Evolutionary conservation across 2,888 invertebrate species (phyloP).

Genomic region (Blastobasis adustella): DNA sequence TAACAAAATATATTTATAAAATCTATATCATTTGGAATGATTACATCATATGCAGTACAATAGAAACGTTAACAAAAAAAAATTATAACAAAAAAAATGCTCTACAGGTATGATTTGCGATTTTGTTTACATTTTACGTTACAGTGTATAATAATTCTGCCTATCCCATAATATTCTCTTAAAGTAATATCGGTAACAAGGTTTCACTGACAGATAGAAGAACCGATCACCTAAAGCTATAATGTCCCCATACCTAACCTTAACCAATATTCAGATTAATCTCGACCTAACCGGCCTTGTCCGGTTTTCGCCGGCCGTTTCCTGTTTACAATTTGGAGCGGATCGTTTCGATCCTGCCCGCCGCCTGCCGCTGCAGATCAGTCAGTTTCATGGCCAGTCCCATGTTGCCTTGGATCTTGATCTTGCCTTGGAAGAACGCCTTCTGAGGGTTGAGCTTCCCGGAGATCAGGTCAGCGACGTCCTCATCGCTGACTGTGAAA

Average conservation of each 20-base stretch:
- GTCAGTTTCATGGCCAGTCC: conserved; percentile 95
- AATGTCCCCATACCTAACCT: conserved; percentile 42
- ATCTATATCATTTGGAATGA: conserved; percentile 47
- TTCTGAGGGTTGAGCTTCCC: conserved; percentile 96
- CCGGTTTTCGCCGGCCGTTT: conserved; percentile 14
- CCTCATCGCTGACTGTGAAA: conserved; percentile 91
- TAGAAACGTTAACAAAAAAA: conserved; percentile 14
- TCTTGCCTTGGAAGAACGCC: conserved; percentile 96
- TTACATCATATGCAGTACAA: conserved; percentile 28
- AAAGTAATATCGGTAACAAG: neutral
- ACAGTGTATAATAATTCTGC: conserved; percentile 1
- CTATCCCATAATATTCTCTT: conserved; percentile 1
- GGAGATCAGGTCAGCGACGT: conserved; percentile 89
- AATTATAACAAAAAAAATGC: conserved; percentile 5
- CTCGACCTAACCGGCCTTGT: conserved; percentile 16
- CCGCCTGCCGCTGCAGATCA: conserved; percentile 85
- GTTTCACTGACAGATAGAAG: neutral
- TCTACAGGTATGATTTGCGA: too few species aligned
- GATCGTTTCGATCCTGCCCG: conserved; percentile 82
- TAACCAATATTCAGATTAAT: conserved; percentile 26
- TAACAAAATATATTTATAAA: conserved; percentile 31
- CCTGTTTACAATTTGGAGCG: conserved; percentile 82
- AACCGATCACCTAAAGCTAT: conserved; percentile 6
- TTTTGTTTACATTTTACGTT: conserved; percentile 9
- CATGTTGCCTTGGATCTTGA: conserved; percentile 97